Evolutionary conservation across 2,888 invertebrate genomes (phyloP).

Genomic region (Therioaphis trifolii): DNA sequence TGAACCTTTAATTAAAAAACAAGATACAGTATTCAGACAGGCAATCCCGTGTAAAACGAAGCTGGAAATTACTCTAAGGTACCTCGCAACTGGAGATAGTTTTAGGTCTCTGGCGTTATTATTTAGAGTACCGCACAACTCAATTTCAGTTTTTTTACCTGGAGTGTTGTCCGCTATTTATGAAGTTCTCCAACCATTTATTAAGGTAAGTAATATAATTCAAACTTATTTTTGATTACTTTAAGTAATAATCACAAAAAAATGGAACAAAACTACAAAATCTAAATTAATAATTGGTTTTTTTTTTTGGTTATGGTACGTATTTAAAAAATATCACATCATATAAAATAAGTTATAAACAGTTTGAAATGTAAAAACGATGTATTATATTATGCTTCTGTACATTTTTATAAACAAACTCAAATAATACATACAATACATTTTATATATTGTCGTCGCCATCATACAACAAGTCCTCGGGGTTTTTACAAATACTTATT

Average conservation of each 20-base stretch:
- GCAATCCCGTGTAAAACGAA: constrained; percentile 26
- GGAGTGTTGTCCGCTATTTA: constrained; percentile 7
- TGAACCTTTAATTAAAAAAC: constrained; percentile 39
- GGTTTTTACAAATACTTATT: constrained; percentile 36
- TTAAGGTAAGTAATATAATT: constrained; percentile 13
- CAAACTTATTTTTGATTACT: constrained; percentile 8
- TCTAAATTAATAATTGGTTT: constrained; percentile 33
- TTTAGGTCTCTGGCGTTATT: constrained; percentile 36
- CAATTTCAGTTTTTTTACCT: constrained; percentile 33
- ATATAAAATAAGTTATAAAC: constrained; percentile 28
- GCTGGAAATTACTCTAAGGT: constrained; percentile 32
- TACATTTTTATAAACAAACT: constrained; percentile 24
- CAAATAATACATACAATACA: constrained; percentile 27
- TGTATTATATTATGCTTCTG: constrained; percentile 36
- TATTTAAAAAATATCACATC: constrained; percentile 22
- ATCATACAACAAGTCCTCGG: constrained; percentile 17
- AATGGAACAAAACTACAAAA: constrained; percentile 27
- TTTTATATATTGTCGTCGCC: constrained; percentile 35
- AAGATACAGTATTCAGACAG: constrained; percentile 39
- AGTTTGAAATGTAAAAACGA: constrained; percentile 32
- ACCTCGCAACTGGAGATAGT: constrained; percentile 19
- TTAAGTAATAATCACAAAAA: constrained; percentile 15
- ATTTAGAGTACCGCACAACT: constrained; percentile 36
- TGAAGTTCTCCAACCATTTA: constrained; percentile 33
- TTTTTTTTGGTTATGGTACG: constrained; percentile 33